Evolutionary conservation across 1,140 invertebrate genomes (phyloP).

Genomic region (Bombus superbus): DNA sequence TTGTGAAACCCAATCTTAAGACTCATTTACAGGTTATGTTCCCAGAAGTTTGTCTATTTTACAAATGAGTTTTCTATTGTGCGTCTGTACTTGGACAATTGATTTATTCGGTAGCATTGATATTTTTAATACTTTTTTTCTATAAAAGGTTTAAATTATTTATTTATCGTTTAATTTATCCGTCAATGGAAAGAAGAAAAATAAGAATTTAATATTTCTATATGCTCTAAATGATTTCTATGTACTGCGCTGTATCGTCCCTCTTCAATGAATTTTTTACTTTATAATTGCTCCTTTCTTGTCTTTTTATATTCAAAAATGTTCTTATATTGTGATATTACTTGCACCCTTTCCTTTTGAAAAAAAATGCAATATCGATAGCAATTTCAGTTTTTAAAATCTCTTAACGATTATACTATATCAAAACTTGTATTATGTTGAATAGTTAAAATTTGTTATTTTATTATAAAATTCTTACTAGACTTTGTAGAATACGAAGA

Average conservation of each 20-base stretch:
- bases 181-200: not conserved
- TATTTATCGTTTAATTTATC: not conserved
- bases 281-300: not conserved
- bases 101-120: not conserved
- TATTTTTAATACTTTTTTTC: slow-evolving; percentile 24
- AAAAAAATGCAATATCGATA: not conserved
- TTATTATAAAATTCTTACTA: too few relatives aligned
- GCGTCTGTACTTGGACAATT: not conserved
- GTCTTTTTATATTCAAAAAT: not conserved
- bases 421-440: too few relatives aligned
- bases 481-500: not conserved
- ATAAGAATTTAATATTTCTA: not conserved
- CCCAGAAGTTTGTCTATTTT: not conserved
- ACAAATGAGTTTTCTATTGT: not conserved
- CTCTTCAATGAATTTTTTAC: too few relatives aligned
- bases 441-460: too few relatives aligned
- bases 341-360: too few relatives aligned
- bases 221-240: not conserved
- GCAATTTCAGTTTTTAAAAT: not conserved
- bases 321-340: not conserved
- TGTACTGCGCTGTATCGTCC: not conserved
- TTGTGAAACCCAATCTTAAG: slow-evolving; percentile 81
- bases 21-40: slow-evolving; percentile 74
- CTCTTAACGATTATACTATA: too few relatives aligned
- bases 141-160: not conserved